phyloP scores from a whole-genome alignment of 2,113 vertebrate species.

The Entomyzon cyanotis region DNA sequence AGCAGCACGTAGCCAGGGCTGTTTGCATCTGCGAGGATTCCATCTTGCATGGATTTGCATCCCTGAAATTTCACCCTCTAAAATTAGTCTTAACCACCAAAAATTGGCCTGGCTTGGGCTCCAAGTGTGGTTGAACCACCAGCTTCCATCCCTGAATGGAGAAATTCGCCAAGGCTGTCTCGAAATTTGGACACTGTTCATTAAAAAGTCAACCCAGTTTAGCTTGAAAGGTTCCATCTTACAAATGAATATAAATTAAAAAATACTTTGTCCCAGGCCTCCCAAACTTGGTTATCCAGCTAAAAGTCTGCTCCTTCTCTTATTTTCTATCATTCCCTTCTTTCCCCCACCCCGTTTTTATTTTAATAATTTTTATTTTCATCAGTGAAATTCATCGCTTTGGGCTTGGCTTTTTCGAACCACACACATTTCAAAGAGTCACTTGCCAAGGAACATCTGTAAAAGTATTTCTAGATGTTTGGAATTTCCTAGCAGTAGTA shows the following conservation, averaged over 20 bases:
- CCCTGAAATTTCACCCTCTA: conserved; percentile 18
- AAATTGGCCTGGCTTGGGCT: not conserved
- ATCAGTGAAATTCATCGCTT: conserved; percentile 24
- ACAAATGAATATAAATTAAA: not conserved
- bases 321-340: not conserved
- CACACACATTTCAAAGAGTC: conserved; percentile 34
- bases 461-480: conserved; percentile 64
- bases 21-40: not conserved
- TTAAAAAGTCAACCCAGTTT: conserved; percentile 46
- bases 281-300: not conserved
- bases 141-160: not conserved
- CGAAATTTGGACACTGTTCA: conserved; percentile 11
- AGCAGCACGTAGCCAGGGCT: not conserved
- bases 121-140: conserved; percentile 41
- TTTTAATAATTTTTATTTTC: not conserved
- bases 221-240: conserved; percentile 41
- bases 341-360: accelerated
- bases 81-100: conserved; percentile 33
- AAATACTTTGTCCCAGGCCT: not conserved
- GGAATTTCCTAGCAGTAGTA: conserved; percentile 67
- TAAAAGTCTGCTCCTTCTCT: not conserved
- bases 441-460: conserved; percentile 60
- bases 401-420: not conserved
- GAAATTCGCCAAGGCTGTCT: conserved; percentile 29
- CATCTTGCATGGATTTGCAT: conserved; percentile 8